A percentile compares a stretch with the other conserved stretches of the same genome.
phyloP scores from a whole-genome alignment of 2,113 vertebrate species.

The Peromyscus polionotus region DNA sequence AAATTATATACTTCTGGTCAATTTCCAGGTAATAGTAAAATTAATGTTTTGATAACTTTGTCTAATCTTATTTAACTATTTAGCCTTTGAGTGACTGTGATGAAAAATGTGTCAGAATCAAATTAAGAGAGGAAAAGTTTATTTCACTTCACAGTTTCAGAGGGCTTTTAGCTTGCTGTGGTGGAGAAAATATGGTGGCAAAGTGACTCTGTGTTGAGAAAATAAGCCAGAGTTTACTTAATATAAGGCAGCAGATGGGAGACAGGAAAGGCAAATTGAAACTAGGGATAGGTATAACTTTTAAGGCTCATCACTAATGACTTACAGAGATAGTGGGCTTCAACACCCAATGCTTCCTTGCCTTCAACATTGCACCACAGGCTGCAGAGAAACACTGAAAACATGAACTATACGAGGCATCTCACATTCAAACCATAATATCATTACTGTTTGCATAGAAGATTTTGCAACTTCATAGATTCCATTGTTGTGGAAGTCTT shows the following conservation, averaged over 20 bases:
- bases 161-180: neutral
- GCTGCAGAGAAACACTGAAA: neutral
- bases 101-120: neutral
- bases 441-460: neutral
- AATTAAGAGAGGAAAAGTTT: neutral
- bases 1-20: neutral
- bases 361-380: neutral
- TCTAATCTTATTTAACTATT: slow-evolving; percentile 15
- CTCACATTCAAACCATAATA: neutral
- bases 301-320: neutral
- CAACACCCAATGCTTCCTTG: neutral
- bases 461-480: neutral
- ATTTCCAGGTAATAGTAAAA: slow-evolving; percentile 26
- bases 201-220: neutral
- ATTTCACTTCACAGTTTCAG: neutral
- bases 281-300: neutral
- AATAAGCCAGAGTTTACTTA: neutral
- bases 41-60: slow-evolving; percentile 14
- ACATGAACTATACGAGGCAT: neutral
- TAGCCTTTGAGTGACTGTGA: neutral
- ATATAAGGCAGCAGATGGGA: neutral
- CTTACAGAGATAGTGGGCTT: neutral
- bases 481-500: slow-evolving; percentile 22
- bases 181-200: neutral
- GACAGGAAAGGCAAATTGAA: neutral